Conservation (phyloP, 2,797 vertebrate species). For the Lemur catta region DNA sequence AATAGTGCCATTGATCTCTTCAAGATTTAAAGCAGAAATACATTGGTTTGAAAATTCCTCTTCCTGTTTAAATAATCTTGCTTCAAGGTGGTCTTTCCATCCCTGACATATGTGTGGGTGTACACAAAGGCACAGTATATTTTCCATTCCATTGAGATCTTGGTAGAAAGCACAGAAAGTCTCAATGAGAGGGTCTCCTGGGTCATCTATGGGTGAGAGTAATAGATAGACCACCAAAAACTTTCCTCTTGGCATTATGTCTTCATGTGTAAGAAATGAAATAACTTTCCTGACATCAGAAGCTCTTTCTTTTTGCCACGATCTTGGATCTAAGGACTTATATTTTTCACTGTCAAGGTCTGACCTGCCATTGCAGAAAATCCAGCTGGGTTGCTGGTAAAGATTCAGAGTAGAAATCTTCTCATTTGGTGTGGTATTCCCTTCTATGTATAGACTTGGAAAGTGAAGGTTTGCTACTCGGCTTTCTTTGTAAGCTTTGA, state of each 20-base stretch:
- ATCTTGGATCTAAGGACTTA: conserved; percentile 72
- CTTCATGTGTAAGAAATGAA: conserved; percentile 85
- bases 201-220: conserved; percentile 84
- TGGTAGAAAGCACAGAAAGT: conserved; percentile 87
- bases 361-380: conserved; percentile 89
- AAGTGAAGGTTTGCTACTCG: conserved; percentile 83
- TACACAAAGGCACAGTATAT: conserved; percentile 85
- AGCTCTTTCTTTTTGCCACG: conserved; percentile 83
- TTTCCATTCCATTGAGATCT: conserved; percentile 82
- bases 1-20: conserved; percentile 87
- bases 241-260: conserved; percentile 82
- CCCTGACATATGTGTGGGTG: conserved; percentile 73
- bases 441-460: conserved; percentile 81
- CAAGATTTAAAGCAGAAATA: conserved; percentile 84
- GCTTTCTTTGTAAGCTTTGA: conserved; percentile 80
- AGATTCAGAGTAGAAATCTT: conserved; percentile 84
- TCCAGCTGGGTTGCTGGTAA: conserved; percentile 87
- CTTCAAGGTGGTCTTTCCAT: conserved; percentile 84
- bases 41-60: conserved; percentile 78
- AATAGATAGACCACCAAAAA: conserved; percentile 88
- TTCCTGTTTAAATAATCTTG: conserved; percentile 69
- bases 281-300: conserved; percentile 85
- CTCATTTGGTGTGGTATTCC: conserved; percentile 67
- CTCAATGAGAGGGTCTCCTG: conserved; percentile 86
- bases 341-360: conserved; percentile 77